Evolutionary conservation across 1,140 invertebrate species (phyloP).

Genomic region (Platyscapa corneri): DNA sequence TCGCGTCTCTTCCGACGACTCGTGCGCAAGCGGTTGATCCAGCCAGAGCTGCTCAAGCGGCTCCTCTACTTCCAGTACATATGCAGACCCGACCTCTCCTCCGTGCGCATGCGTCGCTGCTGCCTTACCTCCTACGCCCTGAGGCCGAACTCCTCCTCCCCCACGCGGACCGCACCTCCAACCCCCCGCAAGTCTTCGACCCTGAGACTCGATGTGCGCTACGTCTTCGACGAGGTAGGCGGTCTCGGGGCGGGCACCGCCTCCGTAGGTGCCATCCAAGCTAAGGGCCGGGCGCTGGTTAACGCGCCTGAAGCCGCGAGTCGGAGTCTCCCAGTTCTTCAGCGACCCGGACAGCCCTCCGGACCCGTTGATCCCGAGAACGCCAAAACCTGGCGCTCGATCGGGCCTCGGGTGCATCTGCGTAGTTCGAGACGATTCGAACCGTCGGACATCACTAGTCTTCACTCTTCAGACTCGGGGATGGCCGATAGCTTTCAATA

Average conservation of each 20-base stretch:
- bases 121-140: conserved; percentile 65
- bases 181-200: conserved; percentile 65
- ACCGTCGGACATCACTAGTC: conserved; percentile 56
- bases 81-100: conserved; percentile 66
- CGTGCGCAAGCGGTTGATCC: conserved; percentile 82
- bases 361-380: conserved; percentile 53
- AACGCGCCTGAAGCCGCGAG: not conserved
- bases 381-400: conserved; percentile 56
- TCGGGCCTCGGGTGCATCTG: conserved; percentile 41
- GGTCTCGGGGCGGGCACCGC: not conserved
- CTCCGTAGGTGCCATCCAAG: conserved; percentile 14
- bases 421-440: not conserved
- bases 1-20: conserved; percentile 84
- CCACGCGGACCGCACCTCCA: not conserved
- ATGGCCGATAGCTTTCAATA: conserved; percentile 84
- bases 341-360: conserved; percentile 49
- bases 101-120: conserved; percentile 67
- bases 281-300: not conserved
- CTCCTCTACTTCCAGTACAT: conserved; percentile 81
- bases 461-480: conserved; percentile 85
- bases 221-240: conserved; percentile 54
- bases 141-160: conserved; percentile 32
- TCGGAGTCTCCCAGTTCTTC: conserved; percentile 25
- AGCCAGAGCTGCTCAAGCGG: conserved; percentile 81
- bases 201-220: conserved; percentile 65